Base-by-base conservation (phyloP, 2,113 vertebrate genomes). In the Pituophis catenifer region DNA sequence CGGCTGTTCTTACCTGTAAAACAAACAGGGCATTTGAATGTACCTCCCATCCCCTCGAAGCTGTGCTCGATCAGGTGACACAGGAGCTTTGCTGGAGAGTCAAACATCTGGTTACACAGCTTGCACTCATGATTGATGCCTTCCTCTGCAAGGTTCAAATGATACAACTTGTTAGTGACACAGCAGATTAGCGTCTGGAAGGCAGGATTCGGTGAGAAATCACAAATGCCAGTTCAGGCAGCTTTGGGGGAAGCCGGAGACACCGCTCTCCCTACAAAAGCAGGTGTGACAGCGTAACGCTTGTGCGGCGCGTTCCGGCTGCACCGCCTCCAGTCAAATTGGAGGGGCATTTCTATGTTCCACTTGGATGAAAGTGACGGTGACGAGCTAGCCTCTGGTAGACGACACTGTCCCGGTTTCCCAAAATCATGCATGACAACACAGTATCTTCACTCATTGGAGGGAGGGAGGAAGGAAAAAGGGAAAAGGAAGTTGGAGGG, bases 111-210 rank as follows among this genome's bases (percentile, higher is more conserved):
- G 99, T 99, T 99, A 98, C 99, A 99, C 98, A 99, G 99, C 98
- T 99, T 99, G 98, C 99, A 99, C 98, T 99, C 99, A n/a, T 99
- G 99, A 99, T 99, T 99, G 99, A 99, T 99, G 98, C 99, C 99
- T 98, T 99, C 99, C 98, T 99, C 99, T 99, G 99, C 97, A 99
- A 98, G 98, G 98, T 98, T 98, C 97, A 98, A 97, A 98, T 96
- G 94, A 97, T 95, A 96, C 24, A 95, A 96, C 94, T 96, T 94
- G 96, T 98, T 97, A 98, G 97, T 93, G 96, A 98, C 95, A 97
- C 95, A 94, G 96, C 96, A 95, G 91, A 96, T 98, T 95, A 96
- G 97, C 29, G 1, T 94, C 54, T 95, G 92, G 95, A 94, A 94
- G n/a, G 94, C 94, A 95, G 93, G 65, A 44, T 93, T 24, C 29